Percentiles rank a stretch among this genome's conserved stretches.
phyloP scores from a whole-genome alignment of 2,797 vertebrate genomes.

The Podarcis lilfordi region DNA sequence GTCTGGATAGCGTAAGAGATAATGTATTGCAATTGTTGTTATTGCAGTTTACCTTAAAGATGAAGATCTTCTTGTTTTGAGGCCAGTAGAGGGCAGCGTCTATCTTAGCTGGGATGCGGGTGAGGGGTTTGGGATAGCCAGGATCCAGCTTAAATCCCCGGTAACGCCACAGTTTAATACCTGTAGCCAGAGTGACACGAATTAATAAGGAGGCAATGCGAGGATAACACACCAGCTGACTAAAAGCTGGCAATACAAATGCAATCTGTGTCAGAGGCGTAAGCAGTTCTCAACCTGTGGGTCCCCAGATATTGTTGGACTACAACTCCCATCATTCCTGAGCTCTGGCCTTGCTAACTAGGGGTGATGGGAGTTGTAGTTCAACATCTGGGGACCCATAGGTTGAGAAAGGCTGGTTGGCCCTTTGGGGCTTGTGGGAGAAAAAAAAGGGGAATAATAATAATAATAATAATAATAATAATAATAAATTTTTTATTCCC shows the following conservation, averaged over 20 bases:
- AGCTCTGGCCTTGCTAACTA: too few species aligned
- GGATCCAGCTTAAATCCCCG: constrained; percentile 80
- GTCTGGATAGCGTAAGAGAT: too few species aligned
- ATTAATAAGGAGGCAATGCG: not conserved
- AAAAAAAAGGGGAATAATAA: not conserved
- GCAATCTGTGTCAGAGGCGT: not conserved
- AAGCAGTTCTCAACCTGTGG: too few species aligned
- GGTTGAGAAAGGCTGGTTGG: too few species aligned
- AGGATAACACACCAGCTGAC: not conserved
- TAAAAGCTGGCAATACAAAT: not conserved
- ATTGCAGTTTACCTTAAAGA: constrained; percentile 85
- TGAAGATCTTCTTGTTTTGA: constrained; percentile 86
- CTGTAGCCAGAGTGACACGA: constrained; percentile 65
- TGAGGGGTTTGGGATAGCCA: constrained; percentile 86
- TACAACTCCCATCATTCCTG: too few species aligned
- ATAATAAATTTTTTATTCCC: too few species aligned
- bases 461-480: too few species aligned
- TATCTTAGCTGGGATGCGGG: constrained; percentile 80
- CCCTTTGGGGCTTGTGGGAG: not conserved
- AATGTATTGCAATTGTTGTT: not conserved
- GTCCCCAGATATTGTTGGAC: too few species aligned
- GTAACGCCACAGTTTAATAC: constrained; percentile 85
- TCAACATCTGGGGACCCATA: too few species aligned
- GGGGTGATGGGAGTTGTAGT: too few species aligned
- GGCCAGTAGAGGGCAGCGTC: constrained; percentile 87